Base-by-base conservation (phyloP, 2,888 invertebrate species). In the Clitarchus hookeri region DNA sequence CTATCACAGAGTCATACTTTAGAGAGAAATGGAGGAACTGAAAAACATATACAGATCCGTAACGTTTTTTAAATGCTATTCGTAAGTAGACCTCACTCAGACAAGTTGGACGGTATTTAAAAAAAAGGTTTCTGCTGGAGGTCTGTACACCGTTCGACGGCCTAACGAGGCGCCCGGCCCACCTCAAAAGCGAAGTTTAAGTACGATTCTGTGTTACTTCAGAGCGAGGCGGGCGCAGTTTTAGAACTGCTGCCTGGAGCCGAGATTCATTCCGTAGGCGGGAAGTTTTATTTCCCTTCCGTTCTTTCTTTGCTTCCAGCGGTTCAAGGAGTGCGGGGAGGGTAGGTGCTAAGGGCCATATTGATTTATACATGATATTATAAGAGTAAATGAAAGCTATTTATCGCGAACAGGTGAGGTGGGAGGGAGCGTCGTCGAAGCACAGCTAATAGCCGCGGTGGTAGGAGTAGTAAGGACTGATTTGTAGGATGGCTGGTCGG, bases 331-430 rank as follows among this genome's bases (percentile, higher is more conserved):
- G 65, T 23, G 8, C 0, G 8, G 65, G 65, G 65, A 0, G 65
- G 19, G n/a, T 6, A 65, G 65, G 65, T 65, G 65, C 65, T 65
- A 65, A 65, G 23, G 65, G 65, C 65, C 65, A 16, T 65, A 65
- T 65, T 65, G 65, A 65, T 65, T 65, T 65, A 65, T 65, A n/a
- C 65, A 23, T 19, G 65, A 65, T 65, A 65, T 65, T 65, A 65
- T 65, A n/a, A 65, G 65, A 65, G 65, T 65, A 65, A 65, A 65
- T 65, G 65, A 65, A 65, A 65, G 65, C 65, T 65, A 65, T 65
- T 65, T 65, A 65, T 65, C 65, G 65, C 16, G 65, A n/a, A 65
- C 23, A 19, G 23, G 19, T 6, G 23, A 9, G n/a, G 65, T 23
- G 8, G 19, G 65, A 16, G 11, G 65, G 65, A 65, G 16, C 8